Conservation (phyloP, 2,797 vertebrate species). For the Myiothlypis chrysogaster region DNA sequence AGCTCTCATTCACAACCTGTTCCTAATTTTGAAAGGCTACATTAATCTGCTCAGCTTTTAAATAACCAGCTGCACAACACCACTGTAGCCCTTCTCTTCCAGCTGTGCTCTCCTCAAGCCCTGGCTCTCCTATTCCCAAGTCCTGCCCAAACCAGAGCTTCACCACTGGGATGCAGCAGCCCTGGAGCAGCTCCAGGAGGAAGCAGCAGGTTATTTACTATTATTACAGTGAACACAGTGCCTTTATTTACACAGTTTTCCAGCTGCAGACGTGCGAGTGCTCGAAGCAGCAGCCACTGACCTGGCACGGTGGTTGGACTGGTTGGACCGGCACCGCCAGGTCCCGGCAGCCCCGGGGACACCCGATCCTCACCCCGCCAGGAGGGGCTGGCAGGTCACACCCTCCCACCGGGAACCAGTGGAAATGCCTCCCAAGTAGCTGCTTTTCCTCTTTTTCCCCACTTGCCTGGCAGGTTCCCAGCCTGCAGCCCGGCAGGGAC, state of each 20-base stretch:
- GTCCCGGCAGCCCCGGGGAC: neutral
- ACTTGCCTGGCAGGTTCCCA: accelerated
- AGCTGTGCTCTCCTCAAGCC: neutral
- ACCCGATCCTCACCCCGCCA: neutral
- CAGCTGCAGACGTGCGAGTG: neutral
- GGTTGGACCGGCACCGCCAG: neutral
- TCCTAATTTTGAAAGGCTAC: neutral
- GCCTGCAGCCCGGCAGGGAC: neutral
- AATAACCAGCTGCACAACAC: accelerated
- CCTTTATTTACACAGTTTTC: neutral
- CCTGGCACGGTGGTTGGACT: neutral
- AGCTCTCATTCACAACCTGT: neutral
- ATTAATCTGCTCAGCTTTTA: neutral
- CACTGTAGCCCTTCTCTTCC: accelerated
- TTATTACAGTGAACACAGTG: neutral
- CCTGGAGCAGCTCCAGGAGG: neutral
- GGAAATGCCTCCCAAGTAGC: neutral
- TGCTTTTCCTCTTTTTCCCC: neutral
- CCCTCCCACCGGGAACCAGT: accelerated
- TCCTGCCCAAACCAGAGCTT: neutral
- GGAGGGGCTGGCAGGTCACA: neutral
- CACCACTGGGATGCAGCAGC: accelerated
- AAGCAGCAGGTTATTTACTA: neutral
- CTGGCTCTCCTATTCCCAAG: neutral
- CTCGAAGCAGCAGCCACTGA: neutral